Conservation (phyloP, 1,140 invertebrate species). For the Samia ricini region DNA sequence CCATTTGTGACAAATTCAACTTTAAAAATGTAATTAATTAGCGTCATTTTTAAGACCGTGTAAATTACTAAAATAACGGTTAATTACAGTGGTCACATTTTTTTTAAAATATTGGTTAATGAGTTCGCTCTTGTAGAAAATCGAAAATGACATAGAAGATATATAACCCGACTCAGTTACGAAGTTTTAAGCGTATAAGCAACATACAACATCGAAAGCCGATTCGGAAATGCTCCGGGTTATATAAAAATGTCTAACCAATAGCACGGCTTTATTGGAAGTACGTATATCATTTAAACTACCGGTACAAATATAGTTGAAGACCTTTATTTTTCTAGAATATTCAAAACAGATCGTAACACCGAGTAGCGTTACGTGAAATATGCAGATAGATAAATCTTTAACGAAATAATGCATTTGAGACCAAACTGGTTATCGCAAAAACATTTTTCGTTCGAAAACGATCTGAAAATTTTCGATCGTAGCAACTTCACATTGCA, state of each 20-base stretch:
- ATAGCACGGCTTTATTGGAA: conserved; percentile 25
- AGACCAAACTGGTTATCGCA: neutral
- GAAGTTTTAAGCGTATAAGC: conserved; percentile 39
- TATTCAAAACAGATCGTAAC: neutral
- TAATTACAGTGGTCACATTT: too few relatives aligned
- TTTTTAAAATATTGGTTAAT: neutral
- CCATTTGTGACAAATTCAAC: too few relatives aligned
- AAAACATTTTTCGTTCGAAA: neutral
- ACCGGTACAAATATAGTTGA: neutral
- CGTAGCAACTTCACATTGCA: neutral
- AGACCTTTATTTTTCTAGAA: neutral
- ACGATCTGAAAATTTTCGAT: neutral
- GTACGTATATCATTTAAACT: neutral
- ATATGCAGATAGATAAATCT: neutral
- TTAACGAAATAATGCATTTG: neutral
- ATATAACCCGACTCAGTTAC: conserved; percentile 47
- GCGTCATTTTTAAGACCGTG: too few relatives aligned
- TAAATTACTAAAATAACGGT: too few relatives aligned
- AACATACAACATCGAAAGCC: conserved; percentile 51
- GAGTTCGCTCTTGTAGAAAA: neutral
- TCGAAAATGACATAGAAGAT: conserved; percentile 4
- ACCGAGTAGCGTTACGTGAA: neutral
- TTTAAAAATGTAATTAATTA: too few relatives aligned
- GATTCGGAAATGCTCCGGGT: conserved; percentile 46
- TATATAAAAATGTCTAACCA: conserved; percentile 27